Evolutionary conservation across 2,113 vertebrate genomes (phyloP).

Genomic region (Rhinopomastus cyanomelas): DNA sequence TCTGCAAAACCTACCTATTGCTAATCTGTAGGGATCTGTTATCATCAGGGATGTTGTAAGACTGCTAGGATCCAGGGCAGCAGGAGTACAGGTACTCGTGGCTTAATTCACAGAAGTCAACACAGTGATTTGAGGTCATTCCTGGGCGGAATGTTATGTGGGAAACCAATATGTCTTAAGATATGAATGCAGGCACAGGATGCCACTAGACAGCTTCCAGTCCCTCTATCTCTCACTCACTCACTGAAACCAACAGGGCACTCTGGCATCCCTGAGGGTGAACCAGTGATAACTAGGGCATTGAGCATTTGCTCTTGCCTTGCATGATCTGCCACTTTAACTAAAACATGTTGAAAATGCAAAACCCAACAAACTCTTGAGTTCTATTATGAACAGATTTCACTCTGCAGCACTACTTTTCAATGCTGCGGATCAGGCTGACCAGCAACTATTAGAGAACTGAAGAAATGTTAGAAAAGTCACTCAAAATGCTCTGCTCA

Average conservation of each 20-base stretch:
- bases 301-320: neutral
- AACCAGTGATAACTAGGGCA: neutral
- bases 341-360: neutral
- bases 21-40: neutral
- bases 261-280: neutral
- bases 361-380: neutral
- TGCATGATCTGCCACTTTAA: neutral
- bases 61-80: neutral
- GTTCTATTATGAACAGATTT: neutral
- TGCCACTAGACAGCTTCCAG: neutral
- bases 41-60: neutral
- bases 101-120: neutral
- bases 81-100: neutral
- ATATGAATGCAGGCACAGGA: neutral
- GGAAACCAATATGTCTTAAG: neutral
- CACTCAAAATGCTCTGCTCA: neutral
- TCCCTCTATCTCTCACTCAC: neutral
- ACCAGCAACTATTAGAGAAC: accelerated
- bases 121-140: neutral
- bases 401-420: neutral
- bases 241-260: neutral
- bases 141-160: neutral
- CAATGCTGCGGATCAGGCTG: neutral
- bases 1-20: accelerated
- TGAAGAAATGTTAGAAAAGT: neutral